phyloP scores from a whole-genome alignment of 2,797 vertebrate species.

The Sarcoramphus papa region DNA sequence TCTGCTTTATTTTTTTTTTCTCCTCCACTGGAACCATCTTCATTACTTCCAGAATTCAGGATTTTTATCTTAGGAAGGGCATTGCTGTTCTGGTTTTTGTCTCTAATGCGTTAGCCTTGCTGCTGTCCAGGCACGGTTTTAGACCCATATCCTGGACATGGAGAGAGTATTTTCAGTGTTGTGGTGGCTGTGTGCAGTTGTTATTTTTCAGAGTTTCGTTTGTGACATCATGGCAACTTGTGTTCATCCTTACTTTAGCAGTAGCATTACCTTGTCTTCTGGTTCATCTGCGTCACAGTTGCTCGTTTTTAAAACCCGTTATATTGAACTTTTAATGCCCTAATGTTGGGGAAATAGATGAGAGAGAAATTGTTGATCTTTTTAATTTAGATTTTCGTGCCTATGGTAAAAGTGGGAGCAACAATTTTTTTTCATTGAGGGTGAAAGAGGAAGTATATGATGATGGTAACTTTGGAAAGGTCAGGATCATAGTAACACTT shows the following conservation, averaged over 20 bases:
- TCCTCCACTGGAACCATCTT: rapidly evolving
- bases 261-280: background rate
- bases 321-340: background rate
- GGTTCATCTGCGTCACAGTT: background rate
- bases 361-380: background rate
- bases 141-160: rapidly evolving
- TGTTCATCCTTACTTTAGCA: background rate
- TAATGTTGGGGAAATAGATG: background rate
- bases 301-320: background rate
- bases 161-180: background rate
- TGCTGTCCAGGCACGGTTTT: rapidly evolving
- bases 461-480: background rate
- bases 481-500: no score
- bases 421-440: rapidly evolving
- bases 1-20: background rate
- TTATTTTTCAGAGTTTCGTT: background rate
- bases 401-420: background rate
- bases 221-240: background rate
- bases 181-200: background rate
- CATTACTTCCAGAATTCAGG: background rate
- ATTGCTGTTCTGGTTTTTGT: background rate
- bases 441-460: background rate
- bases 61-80: background rate
- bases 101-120: background rate
- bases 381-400: rapidly evolving